A percentile compares a stretch with the other conserved stretches of the same genome.
Evolutionary conservation across 35 echinoderm and acorn worm genomes (phyloP).

Genomic region (Hemicentrotus pulcherrimus): DNA sequence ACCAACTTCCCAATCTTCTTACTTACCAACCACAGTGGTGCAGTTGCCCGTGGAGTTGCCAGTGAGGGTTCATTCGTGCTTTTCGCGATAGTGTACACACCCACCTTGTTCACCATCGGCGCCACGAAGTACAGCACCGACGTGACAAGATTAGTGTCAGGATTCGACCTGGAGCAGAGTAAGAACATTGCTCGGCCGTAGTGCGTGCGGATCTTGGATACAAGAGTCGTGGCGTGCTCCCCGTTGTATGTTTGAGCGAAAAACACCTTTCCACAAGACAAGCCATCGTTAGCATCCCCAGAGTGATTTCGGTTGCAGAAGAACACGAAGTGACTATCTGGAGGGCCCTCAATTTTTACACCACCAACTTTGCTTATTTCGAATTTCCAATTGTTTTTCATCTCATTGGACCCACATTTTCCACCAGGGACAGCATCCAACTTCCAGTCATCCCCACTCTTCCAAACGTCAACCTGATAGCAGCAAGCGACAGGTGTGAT

Average conservation of each 20-base stretch:
- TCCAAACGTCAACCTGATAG: neutral
- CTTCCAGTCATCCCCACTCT: neutral
- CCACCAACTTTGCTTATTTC: neutral
- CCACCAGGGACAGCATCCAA: constrained; percentile 28
- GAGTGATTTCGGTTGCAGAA: constrained; percentile 37
- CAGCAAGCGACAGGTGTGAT: neutral
- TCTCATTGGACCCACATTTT: constrained; percentile 23
- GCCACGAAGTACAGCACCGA: constrained; percentile 65
- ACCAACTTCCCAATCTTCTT: constrained; percentile 47
- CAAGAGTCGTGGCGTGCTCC: constrained; percentile 41
- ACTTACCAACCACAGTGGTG: constrained; percentile 53
- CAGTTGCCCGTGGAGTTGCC: neutral
- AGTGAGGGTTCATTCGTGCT: neutral
- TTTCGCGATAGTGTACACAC: constrained; percentile 34
- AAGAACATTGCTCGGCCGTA: constrained; percentile 51
- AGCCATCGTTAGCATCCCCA: neutral
- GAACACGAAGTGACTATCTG: constrained; percentile 43
- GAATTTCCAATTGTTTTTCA: constrained; percentile 55
- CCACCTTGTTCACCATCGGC: neutral
- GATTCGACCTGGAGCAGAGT: constrained; percentile 62
- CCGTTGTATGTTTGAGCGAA: constrained; percentile 63
- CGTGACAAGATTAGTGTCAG: constrained; percentile 48
- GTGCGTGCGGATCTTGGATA: constrained; percentile 40
- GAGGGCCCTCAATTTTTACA: constrained; percentile 40
- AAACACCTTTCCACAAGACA: constrained; percentile 37